Conservation (phyloP, 2,888 invertebrate genomes). For the Chalcosyrphus nemorum region DNA sequence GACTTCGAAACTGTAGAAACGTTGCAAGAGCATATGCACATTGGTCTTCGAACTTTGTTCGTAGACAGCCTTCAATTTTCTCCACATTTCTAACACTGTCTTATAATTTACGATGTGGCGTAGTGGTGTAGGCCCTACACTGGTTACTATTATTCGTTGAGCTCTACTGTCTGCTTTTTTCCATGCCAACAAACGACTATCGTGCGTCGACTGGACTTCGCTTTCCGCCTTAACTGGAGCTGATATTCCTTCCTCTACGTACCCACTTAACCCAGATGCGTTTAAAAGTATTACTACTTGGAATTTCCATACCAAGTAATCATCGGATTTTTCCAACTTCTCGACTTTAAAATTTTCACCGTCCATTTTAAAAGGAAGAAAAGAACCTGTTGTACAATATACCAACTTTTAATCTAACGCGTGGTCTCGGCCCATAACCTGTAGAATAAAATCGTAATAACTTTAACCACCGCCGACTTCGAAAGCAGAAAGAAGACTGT, state of each 20-base stretch:
- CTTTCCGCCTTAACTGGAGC: not conserved
- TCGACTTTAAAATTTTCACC: slow-evolving; percentile 20
- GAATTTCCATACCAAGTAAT: slow-evolving; percentile 25
- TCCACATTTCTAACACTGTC: slow-evolving; percentile 25
- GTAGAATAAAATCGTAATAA: no score
- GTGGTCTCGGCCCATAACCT: no score
- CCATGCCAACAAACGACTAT: slow-evolving; percentile 1
- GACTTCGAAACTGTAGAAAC: slow-evolving; percentile 65
- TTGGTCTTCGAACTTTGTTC: slow-evolving; percentile 72
- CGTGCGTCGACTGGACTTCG: no score
- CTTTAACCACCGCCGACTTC: no score
- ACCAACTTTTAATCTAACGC: no score
- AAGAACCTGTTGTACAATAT: no score
- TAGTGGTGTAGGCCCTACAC: slow-evolving; percentile 13
- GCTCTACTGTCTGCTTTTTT: slow-evolving; percentile 17
- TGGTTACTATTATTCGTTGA: slow-evolving; percentile 5
- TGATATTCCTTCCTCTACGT: not conserved
- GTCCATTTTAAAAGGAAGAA: no score
- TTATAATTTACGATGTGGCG: slow-evolving; percentile 21
- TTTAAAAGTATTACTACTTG: slow-evolving; percentile 12
- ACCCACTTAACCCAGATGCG: slow-evolving; percentile 5
- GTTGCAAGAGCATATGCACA: slow-evolving; percentile 76
- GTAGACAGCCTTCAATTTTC: not conserved
- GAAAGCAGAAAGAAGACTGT: no score
- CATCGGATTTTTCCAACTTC: slow-evolving; percentile 4